Conservation (phyloP, 2,888 invertebrate genomes). For the Clostera curtula region DNA sequence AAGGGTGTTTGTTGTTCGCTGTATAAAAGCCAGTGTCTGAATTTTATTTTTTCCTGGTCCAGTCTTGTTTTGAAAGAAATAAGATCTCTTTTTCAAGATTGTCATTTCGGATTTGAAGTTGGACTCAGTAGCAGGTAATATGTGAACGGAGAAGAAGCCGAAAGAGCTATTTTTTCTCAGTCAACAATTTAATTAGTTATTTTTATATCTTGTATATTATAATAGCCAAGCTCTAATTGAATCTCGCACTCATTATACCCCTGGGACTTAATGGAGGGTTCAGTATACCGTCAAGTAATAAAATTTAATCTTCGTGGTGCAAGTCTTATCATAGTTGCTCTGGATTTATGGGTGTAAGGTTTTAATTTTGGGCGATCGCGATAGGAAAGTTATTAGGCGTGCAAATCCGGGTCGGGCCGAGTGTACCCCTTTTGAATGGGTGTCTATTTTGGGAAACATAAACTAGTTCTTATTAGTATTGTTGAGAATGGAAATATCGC, state of each 20-base stretch:
- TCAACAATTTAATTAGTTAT: constrained; percentile 16
- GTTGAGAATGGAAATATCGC: no score
- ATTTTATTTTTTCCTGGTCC: no score
- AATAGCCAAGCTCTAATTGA: constrained; percentile 19
- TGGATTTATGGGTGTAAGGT: constrained; percentile 22
- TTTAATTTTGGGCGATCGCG: constrained; percentile 10
- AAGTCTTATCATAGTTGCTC: constrained; percentile 19
- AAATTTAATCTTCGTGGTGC: constrained; percentile 25
- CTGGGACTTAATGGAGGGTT: constrained; percentile 10
- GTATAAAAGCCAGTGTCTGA: no score
- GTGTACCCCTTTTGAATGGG: no score
- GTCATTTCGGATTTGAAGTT: no score
- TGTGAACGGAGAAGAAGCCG: neutral
- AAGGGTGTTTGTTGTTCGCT: no score
- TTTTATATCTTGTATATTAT: constrained; percentile 17
- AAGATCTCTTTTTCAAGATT: no score
- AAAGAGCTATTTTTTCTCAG: constrained; percentile 12
- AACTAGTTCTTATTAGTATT: no score
- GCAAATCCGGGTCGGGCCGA: no score
- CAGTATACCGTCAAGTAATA: constrained; percentile 26
- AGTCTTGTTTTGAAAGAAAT: no score
- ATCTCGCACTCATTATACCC: constrained; percentile 18
- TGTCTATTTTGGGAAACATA: no score
- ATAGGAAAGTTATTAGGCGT: constrained; percentile 8
- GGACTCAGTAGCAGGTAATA: no score